Evolutionary conservation across 2,888 invertebrate genomes (phyloP).

Genomic region (Blastobasis adustella): DNA sequence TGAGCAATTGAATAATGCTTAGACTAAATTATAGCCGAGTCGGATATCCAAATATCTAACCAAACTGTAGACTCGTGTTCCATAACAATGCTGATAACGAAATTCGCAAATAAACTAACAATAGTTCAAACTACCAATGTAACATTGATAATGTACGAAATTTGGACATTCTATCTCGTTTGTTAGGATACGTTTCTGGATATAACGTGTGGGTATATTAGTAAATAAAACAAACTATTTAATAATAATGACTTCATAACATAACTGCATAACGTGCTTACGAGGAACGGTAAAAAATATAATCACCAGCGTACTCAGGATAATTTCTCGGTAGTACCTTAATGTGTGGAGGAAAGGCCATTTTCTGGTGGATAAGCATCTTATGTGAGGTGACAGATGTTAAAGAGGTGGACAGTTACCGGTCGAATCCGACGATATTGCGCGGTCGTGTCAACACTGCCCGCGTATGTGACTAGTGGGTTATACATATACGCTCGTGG

Average conservation of each 20-base stretch:
- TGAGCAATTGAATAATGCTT: not conserved
- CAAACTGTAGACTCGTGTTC: too few species aligned
- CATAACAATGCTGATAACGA: too few species aligned
- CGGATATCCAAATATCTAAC: too few species aligned
- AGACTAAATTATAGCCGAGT: not conserved
- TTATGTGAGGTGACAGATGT: constrained; percentile 31
- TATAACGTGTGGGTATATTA: too few species aligned
- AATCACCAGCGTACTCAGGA: not conserved
- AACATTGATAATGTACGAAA: too few species aligned
- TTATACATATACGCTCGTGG: constrained; percentile 36
- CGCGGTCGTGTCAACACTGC: constrained; percentile 23
- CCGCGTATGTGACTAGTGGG: constrained; percentile 26
- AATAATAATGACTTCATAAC: not conserved
- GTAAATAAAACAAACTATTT: too few species aligned
- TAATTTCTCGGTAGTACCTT: not conserved
- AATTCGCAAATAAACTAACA: too few species aligned
- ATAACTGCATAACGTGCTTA: not conserved
- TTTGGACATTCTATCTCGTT: too few species aligned
- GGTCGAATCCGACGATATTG: constrained; percentile 31
- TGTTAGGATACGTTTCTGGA: too few species aligned
- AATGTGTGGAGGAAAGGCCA: not conserved
- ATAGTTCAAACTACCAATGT: too few species aligned
- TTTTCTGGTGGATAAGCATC: constrained; percentile 16
- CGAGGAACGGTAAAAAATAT: not conserved
- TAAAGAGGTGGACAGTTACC: constrained; percentile 31